Conservation (phyloP, 37 sponge, comb jelly and placozoan genomes). For the Amphimedon queenslandica region DNA sequence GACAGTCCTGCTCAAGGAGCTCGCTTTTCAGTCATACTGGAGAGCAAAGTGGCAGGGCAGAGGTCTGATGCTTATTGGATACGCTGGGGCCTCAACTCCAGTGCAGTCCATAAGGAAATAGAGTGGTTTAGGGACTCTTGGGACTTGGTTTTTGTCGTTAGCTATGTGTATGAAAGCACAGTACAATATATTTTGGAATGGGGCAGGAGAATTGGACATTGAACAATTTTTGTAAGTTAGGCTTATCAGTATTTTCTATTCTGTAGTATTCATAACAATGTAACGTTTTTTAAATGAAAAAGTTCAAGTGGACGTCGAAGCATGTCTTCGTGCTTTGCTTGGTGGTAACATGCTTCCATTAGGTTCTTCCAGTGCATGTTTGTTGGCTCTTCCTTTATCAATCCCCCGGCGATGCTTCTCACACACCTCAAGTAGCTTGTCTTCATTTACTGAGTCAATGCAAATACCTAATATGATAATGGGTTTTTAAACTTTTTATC, state of each 20-base stretch:
- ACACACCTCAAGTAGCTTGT: constrained; percentile 51
- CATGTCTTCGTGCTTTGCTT: too few relatives aligned
- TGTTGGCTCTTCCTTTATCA: too few relatives aligned
- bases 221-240: too few relatives aligned
- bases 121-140: not conserved
- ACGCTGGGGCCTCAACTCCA: constrained; percentile 20
- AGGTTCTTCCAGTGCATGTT: too few relatives aligned
- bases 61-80: not conserved
- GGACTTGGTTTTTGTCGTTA: constrained; percentile 8
- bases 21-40: not conserved
- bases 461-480: constrained; percentile 20
- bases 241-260: too few relatives aligned
- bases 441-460: constrained; percentile 78
- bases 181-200: not conserved
- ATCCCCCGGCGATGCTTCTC: constrained; percentile 43
- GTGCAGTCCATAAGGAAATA: not conserved
- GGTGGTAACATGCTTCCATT: too few relatives aligned
- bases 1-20: not conserved
- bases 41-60: not conserved
- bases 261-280: too few relatives aligned
- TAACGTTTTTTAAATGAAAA: too few relatives aligned
- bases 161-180: constrained; percentile 11
- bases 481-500: not conserved
- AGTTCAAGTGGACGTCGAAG: too few relatives aligned
- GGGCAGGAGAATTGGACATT: not conserved